These are phyloP conservation scores for Cryptophagus acutangulus DNA, from an alignment of 2,888 invertebrate species.

Conservation along the genomic window DNA sequence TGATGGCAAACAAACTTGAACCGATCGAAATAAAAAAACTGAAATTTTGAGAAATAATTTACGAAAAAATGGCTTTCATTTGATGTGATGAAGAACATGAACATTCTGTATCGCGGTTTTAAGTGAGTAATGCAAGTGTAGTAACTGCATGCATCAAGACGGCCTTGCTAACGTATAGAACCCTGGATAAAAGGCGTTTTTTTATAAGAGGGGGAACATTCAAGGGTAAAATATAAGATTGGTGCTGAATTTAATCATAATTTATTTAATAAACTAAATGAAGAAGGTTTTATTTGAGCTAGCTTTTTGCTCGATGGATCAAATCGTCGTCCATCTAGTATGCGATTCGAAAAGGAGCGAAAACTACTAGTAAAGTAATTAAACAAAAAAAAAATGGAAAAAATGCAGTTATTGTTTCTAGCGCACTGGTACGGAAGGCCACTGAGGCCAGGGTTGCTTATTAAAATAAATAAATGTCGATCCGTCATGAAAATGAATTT, in stretches of 20 bases:
- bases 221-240: slow-evolving; percentile 42
- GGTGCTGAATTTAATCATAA: slow-evolving; percentile 29
- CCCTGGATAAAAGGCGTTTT: slow-evolving; percentile 45
- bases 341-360: background rate
- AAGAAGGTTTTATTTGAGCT: too few relatives aligned
- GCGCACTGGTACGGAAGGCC: too few relatives aligned
- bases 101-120: slow-evolving; percentile 31
- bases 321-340: too few relatives aligned
- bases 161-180: slow-evolving; percentile 43
- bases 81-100: slow-evolving; percentile 21
- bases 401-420: background rate
- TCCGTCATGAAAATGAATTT: too few relatives aligned
- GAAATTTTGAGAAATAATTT: too few relatives aligned
- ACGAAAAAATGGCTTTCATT: background rate
- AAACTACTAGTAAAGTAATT: background rate
- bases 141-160: slow-evolving; percentile 36
- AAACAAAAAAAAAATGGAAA: slow-evolving; percentile 2
- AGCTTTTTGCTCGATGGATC: too few relatives aligned
- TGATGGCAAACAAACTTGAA: too few relatives aligned
- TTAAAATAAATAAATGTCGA: too few relatives aligned
- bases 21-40: too few relatives aligned
- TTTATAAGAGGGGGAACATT: slow-evolving; percentile 41
- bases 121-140: slow-evolving; percentile 35
- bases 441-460: too few relatives aligned
- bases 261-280: slow-evolving; percentile 21